Evolutionary conservation across 2,888 invertebrate genomes (phyloP).

Genomic region (Troglohyphantes excavatus): DNA sequence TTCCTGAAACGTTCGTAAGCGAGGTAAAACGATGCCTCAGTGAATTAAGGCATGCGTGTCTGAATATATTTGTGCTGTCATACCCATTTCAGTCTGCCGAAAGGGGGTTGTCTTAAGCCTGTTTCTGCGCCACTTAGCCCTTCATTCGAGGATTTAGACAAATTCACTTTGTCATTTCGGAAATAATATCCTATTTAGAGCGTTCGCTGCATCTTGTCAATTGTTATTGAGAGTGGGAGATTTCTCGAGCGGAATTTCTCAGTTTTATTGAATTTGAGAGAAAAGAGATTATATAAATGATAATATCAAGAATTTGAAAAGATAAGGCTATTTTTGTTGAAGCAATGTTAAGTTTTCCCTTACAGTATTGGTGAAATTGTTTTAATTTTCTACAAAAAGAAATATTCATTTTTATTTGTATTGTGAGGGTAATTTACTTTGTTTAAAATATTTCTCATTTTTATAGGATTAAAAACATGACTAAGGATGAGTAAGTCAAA

Average conservation of each 20-base stretch:
- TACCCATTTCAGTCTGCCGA: neutral
- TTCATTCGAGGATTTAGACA: neutral
- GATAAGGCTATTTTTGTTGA: too few relatives aligned
- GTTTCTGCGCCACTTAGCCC: neutral
- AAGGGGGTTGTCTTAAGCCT: neutral
- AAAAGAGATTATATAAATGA: neutral
- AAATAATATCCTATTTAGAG: slow-evolving; percentile 3
- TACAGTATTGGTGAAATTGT: too few relatives aligned
- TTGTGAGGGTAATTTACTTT: too few relatives aligned
- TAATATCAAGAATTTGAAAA: neutral
- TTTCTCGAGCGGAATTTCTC: neutral
- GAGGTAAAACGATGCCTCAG: neutral
- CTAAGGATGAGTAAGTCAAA: too few relatives aligned
- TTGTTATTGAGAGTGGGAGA: neutral
- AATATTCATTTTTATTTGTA: too few relatives aligned
- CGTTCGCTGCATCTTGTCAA: neutral
- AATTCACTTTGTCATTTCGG: slow-evolving; percentile 8
- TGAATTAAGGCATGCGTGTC: neutral
- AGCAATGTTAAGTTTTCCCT: too few relatives aligned
- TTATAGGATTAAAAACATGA: too few relatives aligned
- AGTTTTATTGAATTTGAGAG: neutral
- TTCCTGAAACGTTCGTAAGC: neutral
- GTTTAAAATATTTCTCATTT: too few relatives aligned
- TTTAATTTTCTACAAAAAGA: too few relatives aligned
- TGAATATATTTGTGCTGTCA: neutral